Evolutionary conservation across 2,113 vertebrate species (phyloP), one percentile per base, ranked within the genome.

Genomic region (Chaetorhynchus papuensis): DNA sequence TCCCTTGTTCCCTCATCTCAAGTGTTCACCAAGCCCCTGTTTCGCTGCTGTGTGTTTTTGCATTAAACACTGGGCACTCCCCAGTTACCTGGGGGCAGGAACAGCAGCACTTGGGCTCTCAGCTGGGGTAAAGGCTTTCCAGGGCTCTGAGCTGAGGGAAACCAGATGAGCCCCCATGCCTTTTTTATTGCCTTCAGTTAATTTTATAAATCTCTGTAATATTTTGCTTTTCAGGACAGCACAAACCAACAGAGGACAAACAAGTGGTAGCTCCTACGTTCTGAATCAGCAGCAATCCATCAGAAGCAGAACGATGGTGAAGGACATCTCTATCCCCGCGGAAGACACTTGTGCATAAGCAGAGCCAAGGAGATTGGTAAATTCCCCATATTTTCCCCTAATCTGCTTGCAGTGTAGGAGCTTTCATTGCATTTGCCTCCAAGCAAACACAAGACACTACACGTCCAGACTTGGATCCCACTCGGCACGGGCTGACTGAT

Each of bases 201-300:
- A 54, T 83, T 88, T 69, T 59, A 41, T 70, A 63, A 66, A 61
- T 71, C 54, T 41, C 30, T 64, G 1, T 28, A 64, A 49, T 60
- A 50, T 72, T 93, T 86, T 50, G 37, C 11, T 57, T 87, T 69
- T 59, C n/a, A 57, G 63, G 63, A 57, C 14, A n/a, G 15, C 24
- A 44, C 35, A 88, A 93, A 57, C 42, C 23, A 92, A 39, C 1
- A 17, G n/a, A 83, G 61, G 22, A 49, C 45, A 72, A 93, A 84
- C 27, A 75, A 77, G 21, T 5, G 60, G 6, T 22, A 42, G 9
- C 39, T 71, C 0, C 0, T 30, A 30, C 0, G 0, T 63, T 84
- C 15, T 5, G 13, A 33, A 79, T 44, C 6, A 3, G 45, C 80
- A 77, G n/a, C 66, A 37, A 9, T 35, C 45, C 23, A 42, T 16